phyloP scores from a whole-genome alignment of 2,888 invertebrate genomes.

The Graphium colonna region DNA sequence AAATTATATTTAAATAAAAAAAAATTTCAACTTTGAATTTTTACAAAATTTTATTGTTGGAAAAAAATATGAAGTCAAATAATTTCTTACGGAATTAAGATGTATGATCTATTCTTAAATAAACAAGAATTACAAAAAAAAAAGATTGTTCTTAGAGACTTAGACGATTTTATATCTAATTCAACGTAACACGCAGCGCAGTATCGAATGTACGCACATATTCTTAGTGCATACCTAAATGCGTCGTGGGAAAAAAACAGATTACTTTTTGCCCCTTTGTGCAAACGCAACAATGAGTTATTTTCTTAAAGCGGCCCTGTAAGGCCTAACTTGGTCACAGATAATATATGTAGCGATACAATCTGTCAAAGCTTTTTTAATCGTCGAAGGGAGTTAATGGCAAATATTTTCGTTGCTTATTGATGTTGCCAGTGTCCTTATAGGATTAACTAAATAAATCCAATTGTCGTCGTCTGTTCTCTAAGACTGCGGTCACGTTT shows the following conservation, averaged over 20 bases:
- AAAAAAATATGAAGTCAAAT: no score
- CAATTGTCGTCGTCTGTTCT: conserved; percentile 48
- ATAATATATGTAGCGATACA: neutral
- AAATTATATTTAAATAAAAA: no score
- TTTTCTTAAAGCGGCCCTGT: neutral
- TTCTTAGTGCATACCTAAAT: neutral
- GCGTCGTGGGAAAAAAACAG: conserved; percentile 7
- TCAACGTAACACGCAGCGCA: neutral
- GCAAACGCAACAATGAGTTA: neutral
- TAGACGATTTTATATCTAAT: no score
- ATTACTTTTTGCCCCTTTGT: neutral
- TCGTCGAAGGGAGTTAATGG: conserved; percentile 43
- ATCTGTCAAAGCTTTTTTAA: neutral
- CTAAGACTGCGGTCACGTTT: conserved; percentile 57
- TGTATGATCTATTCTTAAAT: no score
- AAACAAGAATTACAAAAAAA: no score
- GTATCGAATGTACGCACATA: conserved; percentile 2
- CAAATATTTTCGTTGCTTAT: conserved; percentile 35
- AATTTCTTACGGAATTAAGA: no score
- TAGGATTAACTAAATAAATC: conserved; percentile 58
- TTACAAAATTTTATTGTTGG: no score
- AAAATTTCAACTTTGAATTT: no score
- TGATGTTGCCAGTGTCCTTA: conserved; percentile 32
- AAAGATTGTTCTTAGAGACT: no score
- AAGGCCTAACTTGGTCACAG: neutral